A percentile compares a stretch with the other conserved stretches of the same genome.
Evolutionary conservation across 2,888 invertebrate species (phyloP).

Genomic region (Hyppa rectilinea): DNA sequence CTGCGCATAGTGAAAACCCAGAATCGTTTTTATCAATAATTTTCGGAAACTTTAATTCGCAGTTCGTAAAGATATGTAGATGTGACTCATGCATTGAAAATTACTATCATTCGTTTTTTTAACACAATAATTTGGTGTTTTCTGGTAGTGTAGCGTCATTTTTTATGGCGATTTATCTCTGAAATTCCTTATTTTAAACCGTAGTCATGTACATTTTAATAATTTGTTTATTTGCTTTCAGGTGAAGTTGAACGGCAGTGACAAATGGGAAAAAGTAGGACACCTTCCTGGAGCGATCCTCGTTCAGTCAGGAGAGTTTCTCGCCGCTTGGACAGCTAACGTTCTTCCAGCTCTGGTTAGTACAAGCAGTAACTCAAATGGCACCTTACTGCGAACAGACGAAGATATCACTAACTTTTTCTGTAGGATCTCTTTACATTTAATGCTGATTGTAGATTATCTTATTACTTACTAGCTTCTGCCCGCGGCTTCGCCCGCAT

Average conservation of each 20-base stretch:
- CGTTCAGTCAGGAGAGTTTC: slow-evolving; percentile 94
- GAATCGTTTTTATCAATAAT: slow-evolving; percentile 1
- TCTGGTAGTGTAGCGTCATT: slow-evolving; percentile 6
- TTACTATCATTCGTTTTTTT: slow-evolving; percentile 17
- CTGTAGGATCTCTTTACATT: neutral
- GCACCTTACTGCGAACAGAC: neutral
- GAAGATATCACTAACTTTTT: neutral
- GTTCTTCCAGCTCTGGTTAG: slow-evolving; percentile 93
- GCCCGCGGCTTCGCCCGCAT: too few relatives aligned
- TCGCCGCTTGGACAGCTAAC: slow-evolving; percentile 94
- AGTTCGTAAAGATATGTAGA: neutral
- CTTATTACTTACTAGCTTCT: neutral
- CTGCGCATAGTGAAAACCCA: neutral
- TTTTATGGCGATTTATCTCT: slow-evolving; percentile 8
- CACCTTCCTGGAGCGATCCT: slow-evolving; percentile 94
- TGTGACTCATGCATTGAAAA: slow-evolving; percentile 22
- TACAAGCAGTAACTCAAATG: slow-evolving; percentile 46
- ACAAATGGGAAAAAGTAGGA: slow-evolving; percentile 93
- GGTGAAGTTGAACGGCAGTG: slow-evolving; percentile 92
- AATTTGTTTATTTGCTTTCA: slow-evolving; percentile 67
- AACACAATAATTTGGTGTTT: neutral
- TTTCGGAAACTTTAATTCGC: neutral
- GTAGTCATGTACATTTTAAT: neutral
- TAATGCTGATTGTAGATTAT: neutral
- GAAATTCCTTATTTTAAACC: neutral